phyloP scores from a whole-genome alignment of 2,113 vertebrate genomes.

The Lophius piscatorius region DNA sequence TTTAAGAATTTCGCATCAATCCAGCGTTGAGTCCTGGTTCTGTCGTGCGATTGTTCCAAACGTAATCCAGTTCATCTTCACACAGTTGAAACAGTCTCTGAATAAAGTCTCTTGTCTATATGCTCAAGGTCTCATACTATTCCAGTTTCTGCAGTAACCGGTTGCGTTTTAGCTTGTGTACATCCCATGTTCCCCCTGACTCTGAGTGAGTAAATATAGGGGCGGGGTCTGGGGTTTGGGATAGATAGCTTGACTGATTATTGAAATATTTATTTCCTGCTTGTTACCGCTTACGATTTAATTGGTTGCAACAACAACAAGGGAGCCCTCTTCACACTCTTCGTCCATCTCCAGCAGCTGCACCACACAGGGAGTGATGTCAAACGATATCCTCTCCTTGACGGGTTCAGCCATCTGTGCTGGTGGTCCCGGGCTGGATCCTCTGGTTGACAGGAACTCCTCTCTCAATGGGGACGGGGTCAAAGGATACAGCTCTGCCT shows the following conservation, averaged over 20 bases:
- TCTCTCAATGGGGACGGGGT: conserved; percentile 81
- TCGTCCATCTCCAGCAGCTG: conserved; percentile 90
- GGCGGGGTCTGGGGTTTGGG: conserved; percentile 40
- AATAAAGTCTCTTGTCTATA: no score
- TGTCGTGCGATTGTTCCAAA: no score
- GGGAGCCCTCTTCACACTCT: conserved; percentile 70
- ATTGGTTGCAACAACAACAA: conserved; percentile 70
- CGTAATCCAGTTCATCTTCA: no score
- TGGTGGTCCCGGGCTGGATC: conserved; percentile 72
- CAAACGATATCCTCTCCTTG: conserved; percentile 86
- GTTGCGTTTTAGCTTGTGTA: no score
- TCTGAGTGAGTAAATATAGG: conserved; percentile 62
- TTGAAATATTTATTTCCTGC: conserved; percentile 62
- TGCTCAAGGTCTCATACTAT: no score
- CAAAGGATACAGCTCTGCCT: conserved; percentile 85
- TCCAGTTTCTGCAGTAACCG: no score
- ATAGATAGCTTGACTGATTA: conserved; percentile 73
- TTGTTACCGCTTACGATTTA: conserved; percentile 39
- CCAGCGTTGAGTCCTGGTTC: no score
- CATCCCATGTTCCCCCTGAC: no score
- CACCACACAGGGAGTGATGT: conserved; percentile 89
- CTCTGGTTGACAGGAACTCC: conserved; percentile 68
- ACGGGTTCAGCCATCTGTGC: conserved; percentile 47
- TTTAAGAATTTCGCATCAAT: no score
- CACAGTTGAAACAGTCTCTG: no score